These are phyloP conservation scores for Gymnodraco acuticeps DNA, from an alignment of 2,797 vertebrate species.

Conservation along the genomic window DNA sequence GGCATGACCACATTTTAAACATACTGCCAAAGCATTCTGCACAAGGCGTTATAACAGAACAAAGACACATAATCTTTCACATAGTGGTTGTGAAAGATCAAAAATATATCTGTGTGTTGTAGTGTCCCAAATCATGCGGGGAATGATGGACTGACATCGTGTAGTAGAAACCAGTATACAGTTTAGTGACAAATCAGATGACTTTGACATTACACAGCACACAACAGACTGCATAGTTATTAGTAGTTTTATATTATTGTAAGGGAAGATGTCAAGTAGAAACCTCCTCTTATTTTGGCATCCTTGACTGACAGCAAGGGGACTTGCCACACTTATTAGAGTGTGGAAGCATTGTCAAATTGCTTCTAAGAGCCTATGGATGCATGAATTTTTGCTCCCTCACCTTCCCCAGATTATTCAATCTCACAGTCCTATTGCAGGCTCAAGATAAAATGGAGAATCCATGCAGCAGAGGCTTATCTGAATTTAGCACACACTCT, in stretches of 20 bases:
- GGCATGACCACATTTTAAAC: no score
- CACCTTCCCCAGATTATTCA: constrained; percentile 84
- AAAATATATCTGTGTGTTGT: no score
- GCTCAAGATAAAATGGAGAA: constrained; percentile 86
- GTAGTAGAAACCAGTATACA: not conserved
- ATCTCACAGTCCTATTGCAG: constrained; percentile 83
- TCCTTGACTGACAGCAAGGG: constrained; percentile 58
- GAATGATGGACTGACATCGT: not conserved
- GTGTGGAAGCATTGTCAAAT: constrained; percentile 80
- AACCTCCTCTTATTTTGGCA: constrained; percentile 59
- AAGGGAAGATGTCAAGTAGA: constrained; percentile 53
- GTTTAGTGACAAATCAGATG: constrained; percentile 12
- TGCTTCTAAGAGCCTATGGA: constrained; percentile 81
- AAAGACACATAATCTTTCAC: no score
- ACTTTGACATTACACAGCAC: constrained; percentile 40
- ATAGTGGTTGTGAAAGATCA: no score
- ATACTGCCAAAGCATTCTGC: no score
- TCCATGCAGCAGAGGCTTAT: constrained; percentile 92
- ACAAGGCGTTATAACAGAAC: no score
- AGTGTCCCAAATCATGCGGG: not conserved
- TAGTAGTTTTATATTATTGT: constrained; percentile 55
- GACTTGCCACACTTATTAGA: constrained; percentile 74
- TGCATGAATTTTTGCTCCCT: constrained; percentile 83
- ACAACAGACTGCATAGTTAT: constrained; percentile 32
- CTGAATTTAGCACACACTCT: constrained; percentile 88